Base-by-base conservation (phyloP, 2,113 vertebrate species). In the Chascanopsetta lugubris region DNA sequence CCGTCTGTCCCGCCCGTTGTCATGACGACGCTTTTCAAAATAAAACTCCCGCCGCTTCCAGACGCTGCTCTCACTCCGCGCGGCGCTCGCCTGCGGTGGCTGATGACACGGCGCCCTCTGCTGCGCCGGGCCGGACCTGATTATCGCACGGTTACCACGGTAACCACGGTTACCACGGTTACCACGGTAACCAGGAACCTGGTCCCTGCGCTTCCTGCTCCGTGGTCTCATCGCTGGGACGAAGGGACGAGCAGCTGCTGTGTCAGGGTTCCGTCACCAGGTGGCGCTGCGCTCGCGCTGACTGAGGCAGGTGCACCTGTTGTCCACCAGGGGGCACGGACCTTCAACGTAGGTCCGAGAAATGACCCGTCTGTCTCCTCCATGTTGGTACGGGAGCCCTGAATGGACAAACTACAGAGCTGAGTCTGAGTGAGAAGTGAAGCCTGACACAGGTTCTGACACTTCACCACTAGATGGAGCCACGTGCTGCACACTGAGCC, bases 101-200 rank as follows among this genome's bases (percentile, higher is more conserved):
- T n/a, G n/a, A n/a, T 2, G 5, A 50, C 70, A 56, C 1, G 8
- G 30, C 22, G 46, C 53, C 24, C 30, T 15, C 50, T 8, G 20
- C 32, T 20, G 36, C 42, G 11, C 34, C 0, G 20, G 6, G 20
- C 1, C 1, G 46, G n/a, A n/a, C 20, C 34, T 62, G 50, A 70
- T 59, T 62, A 75, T 25, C 42, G 72, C 55, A 30, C 20, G 68
- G 79, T 77, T 72, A 40, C 77, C 54, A 17, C 30, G 59, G 69
- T 69, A 70, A 81, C 75, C 26, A 0, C n/a, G n/a, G n/a, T n/a
- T n/a, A n/a, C n/a, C 55, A 30, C 20, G 68, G 79, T 77, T 72
- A 40, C 77, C 54, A 17, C 30, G 59, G 69, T 69, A 70, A 81
- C 75, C 26, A 0, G n/a, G n/a, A n/a, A n/a, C n/a, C 25, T 6